Evolutionary conservation across 2,113 vertebrate species (phyloP).

Genomic region (Psophia crepitans): DNA sequence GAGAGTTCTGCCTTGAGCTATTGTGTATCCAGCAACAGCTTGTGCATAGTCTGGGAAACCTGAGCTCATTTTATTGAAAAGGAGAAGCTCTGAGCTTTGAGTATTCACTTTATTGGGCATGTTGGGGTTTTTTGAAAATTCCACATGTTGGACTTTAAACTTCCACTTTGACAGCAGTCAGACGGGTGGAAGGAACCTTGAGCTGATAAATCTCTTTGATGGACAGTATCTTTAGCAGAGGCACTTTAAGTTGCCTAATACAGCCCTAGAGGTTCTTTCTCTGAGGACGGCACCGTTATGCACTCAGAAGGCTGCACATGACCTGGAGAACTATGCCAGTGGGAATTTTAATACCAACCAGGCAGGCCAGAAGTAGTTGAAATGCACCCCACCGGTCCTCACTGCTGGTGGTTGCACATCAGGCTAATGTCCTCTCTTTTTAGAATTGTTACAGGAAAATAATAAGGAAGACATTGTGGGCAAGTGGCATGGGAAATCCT

Average conservation of each 20-base stretch:
- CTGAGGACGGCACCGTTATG: background rate
- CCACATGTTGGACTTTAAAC: background rate
- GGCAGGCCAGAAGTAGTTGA: background rate
- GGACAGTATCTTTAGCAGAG: background rate
- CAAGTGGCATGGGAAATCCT: background rate
- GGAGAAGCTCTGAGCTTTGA: background rate
- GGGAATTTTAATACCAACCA: background rate
- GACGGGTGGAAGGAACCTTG: background rate
- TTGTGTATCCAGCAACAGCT: background rate
- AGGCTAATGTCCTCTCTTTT: background rate
- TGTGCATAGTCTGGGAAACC: background rate
- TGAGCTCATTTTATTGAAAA: background rate
- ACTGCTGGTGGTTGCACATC: background rate
- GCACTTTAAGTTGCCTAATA: background rate
- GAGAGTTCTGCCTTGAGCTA: conserved; percentile 32
- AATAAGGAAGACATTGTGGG: background rate
- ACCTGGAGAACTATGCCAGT: background rate
- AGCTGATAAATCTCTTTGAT: conserved; percentile 28
- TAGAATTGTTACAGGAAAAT: background rate
- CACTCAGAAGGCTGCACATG: background rate
- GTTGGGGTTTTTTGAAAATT: background rate
- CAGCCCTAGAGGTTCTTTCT: background rate
- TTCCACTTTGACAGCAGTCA: conserved; percentile 25
- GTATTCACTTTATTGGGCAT: background rate
- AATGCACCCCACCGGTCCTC: background rate